phyloP scores from a whole-genome alignment of 2,113 vertebrate species.

The Pavo muticus region DNA sequence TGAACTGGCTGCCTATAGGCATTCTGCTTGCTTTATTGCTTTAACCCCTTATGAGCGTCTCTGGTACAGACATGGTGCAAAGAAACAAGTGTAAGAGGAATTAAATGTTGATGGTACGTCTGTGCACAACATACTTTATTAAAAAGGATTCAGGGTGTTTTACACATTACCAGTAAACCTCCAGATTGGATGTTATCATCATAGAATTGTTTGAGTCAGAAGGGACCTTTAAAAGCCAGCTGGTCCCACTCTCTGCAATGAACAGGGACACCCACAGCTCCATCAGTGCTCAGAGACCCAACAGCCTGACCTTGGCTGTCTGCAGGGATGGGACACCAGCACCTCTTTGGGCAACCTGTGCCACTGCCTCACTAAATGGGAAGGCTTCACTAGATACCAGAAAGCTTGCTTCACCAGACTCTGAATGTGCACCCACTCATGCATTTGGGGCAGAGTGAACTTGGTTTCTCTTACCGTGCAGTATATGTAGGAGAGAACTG shows the following conservation, averaged over 20 bases:
- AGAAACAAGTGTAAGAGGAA: neutral
- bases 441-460: neutral
- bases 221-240: no score
- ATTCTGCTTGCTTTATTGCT: constrained; percentile 49
- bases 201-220: no score
- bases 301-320: no score
- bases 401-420: neutral
- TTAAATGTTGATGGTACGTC: neutral
- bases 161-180: neutral
- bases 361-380: no score
- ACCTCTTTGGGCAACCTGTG: no score
- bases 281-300: no score
- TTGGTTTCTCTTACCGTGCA: neutral
- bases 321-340: no score
- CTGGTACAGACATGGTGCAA: neutral
- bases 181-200: neutral
- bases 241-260: no score
- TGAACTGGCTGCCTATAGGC: constrained; percentile 59
- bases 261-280: no score
- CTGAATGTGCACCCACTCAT: neutral
- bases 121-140: neutral
- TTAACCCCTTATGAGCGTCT: constrained; percentile 57
- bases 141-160: neutral
- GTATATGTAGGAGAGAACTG: neutral
- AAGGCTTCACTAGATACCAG: neutral